Conservation (phyloP, 2,797 vertebrate species). For the Octomys mimax region DNA sequence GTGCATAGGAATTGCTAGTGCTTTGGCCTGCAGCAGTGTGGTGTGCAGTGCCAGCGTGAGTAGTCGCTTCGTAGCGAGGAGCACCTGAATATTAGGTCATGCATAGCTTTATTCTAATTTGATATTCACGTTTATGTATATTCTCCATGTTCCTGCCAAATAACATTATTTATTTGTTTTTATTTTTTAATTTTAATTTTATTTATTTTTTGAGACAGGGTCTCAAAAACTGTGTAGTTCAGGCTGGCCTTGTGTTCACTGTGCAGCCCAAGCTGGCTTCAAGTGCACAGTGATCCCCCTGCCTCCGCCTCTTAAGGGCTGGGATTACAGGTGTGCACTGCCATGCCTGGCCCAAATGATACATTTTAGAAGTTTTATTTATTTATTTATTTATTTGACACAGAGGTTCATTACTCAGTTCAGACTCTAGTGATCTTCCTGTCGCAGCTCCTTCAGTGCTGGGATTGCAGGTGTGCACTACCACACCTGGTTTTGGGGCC, state of each 20-base stretch:
- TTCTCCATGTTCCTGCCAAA: not conserved
- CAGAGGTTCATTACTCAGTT: too few relatives aligned
- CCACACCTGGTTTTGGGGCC: too few relatives aligned
- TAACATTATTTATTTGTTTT: not conserved
- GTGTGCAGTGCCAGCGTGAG: not conserved
- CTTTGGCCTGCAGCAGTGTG: not conserved
- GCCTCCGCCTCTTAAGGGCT: not conserved
- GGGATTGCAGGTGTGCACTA: too few relatives aligned
- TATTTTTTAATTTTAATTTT: not conserved
- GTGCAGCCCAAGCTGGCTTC: not conserved
- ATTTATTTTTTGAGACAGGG: not conserved
- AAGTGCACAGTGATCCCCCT: not conserved
- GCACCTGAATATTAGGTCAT: fast-evolving
- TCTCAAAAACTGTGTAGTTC: not conserved
- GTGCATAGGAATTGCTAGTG: not conserved
- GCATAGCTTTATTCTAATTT: not conserved
- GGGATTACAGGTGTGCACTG: not conserved
- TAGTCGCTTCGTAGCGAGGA: not conserved
- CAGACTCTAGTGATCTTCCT: too few relatives aligned
- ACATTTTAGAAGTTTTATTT: too few relatives aligned
- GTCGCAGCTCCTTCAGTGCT: too few relatives aligned
- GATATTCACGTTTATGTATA: not conserved
- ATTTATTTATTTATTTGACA: too few relatives aligned
- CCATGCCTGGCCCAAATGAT: not conserved
- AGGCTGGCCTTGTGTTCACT: not conserved